These are phyloP conservation scores for Tachina grossa DNA, from an alignment of 2,888 invertebrate species.

Conservation along the genomic window DNA sequence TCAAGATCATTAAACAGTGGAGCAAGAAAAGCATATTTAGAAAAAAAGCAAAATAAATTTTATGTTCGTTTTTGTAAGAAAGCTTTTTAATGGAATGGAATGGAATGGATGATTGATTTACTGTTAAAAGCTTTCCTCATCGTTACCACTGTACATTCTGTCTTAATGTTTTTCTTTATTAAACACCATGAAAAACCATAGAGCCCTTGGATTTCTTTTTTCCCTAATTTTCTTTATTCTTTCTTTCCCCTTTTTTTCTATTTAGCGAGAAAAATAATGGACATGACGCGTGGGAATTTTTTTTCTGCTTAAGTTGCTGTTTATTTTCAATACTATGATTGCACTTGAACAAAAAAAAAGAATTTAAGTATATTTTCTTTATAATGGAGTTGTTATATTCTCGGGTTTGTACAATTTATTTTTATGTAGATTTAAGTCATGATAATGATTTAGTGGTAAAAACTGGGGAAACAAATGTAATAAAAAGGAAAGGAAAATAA, in stretches of 20 bases:
- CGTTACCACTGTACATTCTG: slow-evolving; percentile 11
- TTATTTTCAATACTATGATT: slow-evolving; percentile 53
- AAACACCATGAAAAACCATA: neutral
- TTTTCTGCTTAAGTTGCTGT: slow-evolving; percentile 7
- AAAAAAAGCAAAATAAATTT: neutral
- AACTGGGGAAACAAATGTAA: neutral
- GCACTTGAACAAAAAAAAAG: slow-evolving; percentile 2
- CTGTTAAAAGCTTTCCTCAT: neutral
- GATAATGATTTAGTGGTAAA: slow-evolving; percentile 11
- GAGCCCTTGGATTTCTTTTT: slow-evolving; percentile 12
- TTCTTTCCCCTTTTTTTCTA: slow-evolving; percentile 6
- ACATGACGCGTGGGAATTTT: slow-evolving; percentile 59
- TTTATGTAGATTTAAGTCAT: slow-evolving; percentile 17
- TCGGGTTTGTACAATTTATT: slow-evolving; percentile 5
- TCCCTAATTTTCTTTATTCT: neutral
- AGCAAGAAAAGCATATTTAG: too few relatives aligned
- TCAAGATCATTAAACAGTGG: slow-evolving; percentile 31
- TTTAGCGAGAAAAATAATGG: neutral
- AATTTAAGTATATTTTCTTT: neutral
- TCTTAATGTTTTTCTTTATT: slow-evolving; percentile 12
- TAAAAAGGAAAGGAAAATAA: neutral
- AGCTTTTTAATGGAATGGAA: too few relatives aligned
- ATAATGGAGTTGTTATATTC: slow-evolving; percentile 23
- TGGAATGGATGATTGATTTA: neutral
- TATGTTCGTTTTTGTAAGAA: too few relatives aligned